These are phyloP conservation scores for Sphyrna mokarran DNA, from an alignment of 2,113 vertebrate species.

Conservation along the genomic window DNA sequence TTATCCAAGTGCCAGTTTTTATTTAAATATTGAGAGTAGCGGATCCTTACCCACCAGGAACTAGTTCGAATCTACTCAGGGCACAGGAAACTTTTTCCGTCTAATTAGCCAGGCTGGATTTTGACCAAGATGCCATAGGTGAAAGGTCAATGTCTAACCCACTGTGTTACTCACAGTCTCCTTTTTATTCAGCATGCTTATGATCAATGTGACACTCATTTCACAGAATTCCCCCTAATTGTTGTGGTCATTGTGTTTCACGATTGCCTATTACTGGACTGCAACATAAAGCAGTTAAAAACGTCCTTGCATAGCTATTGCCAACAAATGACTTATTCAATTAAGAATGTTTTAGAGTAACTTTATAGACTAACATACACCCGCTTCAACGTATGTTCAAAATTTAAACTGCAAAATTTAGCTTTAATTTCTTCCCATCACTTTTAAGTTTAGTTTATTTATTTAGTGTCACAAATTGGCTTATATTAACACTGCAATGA, in stretches of 20 bases:
- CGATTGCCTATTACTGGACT: neutral
- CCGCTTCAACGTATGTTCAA: neutral
- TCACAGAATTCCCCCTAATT: neutral
- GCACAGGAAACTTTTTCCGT: neutral
- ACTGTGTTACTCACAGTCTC: neutral
- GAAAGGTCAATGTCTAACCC: neutral
- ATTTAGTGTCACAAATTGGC: too few species aligned
- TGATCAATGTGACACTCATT: neutral
- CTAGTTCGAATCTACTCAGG: neutral
- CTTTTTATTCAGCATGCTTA: neutral
- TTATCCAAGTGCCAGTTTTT: neutral
- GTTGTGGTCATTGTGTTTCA: neutral
- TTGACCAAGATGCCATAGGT: neutral
- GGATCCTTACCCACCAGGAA: neutral
- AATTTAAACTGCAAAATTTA: neutral
- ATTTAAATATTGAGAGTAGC: neutral
- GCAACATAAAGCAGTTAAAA: neutral
- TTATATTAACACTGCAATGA: too few species aligned
- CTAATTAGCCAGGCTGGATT: neutral
- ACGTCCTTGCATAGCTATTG: neutral
- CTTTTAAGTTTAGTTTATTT: neutral
- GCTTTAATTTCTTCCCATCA: neutral
- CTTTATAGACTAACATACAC: neutral
- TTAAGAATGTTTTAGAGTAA: neutral
- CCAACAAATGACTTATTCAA: neutral